Evolutionary conservation across 1,140 invertebrate species (phyloP).

Genomic region (Charaxes varanes): DNA sequence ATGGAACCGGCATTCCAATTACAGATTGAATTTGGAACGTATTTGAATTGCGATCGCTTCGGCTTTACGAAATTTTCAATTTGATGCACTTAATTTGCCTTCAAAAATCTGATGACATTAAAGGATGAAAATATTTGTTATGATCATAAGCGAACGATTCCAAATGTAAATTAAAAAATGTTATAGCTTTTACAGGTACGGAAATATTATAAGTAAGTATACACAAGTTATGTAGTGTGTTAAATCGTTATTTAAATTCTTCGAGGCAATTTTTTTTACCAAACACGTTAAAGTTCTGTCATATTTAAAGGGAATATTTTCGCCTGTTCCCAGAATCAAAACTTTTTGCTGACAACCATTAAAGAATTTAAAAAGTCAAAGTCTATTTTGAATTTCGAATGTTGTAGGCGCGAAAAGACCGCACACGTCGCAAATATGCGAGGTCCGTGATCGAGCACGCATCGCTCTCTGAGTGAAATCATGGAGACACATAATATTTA

Average conservation of each 20-base stretch:
- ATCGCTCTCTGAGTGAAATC: too few relatives aligned
- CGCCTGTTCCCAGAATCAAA: constrained; percentile 9
- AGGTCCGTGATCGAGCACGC: constrained; percentile 22
- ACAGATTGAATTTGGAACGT: constrained; percentile 28
- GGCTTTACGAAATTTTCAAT: constrained; percentile 9
- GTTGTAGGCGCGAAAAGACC: constrained; percentile 32
- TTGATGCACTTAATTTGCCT: neutral
- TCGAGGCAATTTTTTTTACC: neutral
- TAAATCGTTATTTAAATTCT: neutral
- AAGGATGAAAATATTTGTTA: too few relatives aligned
- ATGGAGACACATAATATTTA: too few relatives aligned
- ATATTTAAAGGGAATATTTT: constrained; percentile 4
- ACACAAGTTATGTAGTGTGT: too few relatives aligned
- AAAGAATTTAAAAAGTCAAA: constrained; percentile 27
- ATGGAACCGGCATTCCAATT: constrained; percentile 25
- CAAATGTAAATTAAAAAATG: too few relatives aligned
- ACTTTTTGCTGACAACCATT: constrained; percentile 14
- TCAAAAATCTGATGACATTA: too few relatives aligned
- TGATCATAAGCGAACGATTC: too few relatives aligned
- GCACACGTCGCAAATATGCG: constrained; percentile 32
- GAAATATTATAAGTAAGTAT: neutral
- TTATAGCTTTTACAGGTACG: too few relatives aligned
- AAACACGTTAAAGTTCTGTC: neutral
- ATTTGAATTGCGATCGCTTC: constrained; percentile 5
- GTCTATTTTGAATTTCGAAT: constrained; percentile 32